These are phyloP conservation scores for Deroptyus accipitrinus DNA, from an alignment of 2,113 vertebrate species.

Conservation along the genomic window DNA sequence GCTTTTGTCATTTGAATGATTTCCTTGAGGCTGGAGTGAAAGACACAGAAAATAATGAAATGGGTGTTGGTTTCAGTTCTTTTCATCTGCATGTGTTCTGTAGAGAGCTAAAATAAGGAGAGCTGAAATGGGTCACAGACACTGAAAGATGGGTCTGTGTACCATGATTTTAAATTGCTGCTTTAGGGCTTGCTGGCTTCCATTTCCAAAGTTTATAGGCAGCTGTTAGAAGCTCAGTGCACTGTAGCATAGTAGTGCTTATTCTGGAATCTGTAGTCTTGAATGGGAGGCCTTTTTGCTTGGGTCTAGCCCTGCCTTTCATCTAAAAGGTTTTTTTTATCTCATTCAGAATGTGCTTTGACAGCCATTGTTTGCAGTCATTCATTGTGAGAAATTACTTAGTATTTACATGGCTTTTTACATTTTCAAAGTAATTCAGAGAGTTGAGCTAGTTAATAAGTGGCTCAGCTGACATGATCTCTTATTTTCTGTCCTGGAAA, in stretches of 20 bases:
- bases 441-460: neutral
- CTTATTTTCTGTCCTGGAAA: neutral
- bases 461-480: neutral
- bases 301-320: neutral
- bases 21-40: neutral
- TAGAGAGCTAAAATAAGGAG: neutral
- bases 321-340: neutral
- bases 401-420: neutral
- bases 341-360: neutral
- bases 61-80: neutral
- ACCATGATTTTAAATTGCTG: neutral
- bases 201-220: neutral
- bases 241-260: neutral
- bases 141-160: neutral
- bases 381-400: neutral
- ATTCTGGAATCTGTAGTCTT: neutral
- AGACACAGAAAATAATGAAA: neutral
- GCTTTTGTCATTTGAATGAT: neutral
- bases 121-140: neutral
- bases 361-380: neutral
- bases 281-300: neutral
- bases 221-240: neutral
- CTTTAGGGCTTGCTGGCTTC: neutral
- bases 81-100: neutral
- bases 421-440: neutral